Conservation (phyloP, 2,797 vertebrate species). For the Galaxias olidus region DNA sequence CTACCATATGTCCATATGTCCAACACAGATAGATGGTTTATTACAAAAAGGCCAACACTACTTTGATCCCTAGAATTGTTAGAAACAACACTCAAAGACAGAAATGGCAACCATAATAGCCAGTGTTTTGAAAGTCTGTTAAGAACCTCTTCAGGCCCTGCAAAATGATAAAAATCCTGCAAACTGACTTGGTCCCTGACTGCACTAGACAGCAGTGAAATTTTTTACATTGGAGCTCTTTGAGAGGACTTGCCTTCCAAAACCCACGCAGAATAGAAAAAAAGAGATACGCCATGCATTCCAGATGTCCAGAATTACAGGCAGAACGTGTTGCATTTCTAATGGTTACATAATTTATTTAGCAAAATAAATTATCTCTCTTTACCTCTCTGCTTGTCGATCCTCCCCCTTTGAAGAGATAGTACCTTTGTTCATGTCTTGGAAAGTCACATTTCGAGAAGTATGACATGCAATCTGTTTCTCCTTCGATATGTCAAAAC, state of each 20-base stretch:
- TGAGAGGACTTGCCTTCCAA: slow-evolving; percentile 53
- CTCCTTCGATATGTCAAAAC: slow-evolving; percentile 42
- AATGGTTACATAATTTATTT: slow-evolving; percentile 60
- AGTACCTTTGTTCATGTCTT: slow-evolving; percentile 1
- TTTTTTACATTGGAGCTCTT: slow-evolving; percentile 45
- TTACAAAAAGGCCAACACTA: not conserved
- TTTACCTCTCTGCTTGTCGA: slow-evolving; percentile 33
- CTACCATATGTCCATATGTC: not conserved
- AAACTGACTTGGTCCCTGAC: slow-evolving; percentile 19
- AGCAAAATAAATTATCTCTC: slow-evolving; percentile 62
- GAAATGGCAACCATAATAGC: slow-evolving; percentile 23
- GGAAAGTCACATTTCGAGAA: slow-evolving; percentile 25
- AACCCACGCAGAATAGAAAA: slow-evolving; percentile 43
- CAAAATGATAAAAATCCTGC: slow-evolving; percentile 27
- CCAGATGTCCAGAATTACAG: slow-evolving; percentile 77
- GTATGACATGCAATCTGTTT: slow-evolving; percentile 13
- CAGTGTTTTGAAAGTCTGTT: slow-evolving; percentile 38
- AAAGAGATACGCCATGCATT: slow-evolving; percentile 55
- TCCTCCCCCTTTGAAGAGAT: not conserved
- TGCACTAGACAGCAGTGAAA: slow-evolving; percentile 29
- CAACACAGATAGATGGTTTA: slow-evolving; percentile 8
- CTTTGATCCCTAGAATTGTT: not conserved
- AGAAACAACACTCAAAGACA: slow-evolving; percentile 21
- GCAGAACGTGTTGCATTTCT: slow-evolving; percentile 76
- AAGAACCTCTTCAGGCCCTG: slow-evolving; percentile 2